These are phyloP conservation scores for Scrobipalpa atriplicella DNA, from an alignment of 2,888 invertebrate species.

Conservation along the genomic window DNA sequence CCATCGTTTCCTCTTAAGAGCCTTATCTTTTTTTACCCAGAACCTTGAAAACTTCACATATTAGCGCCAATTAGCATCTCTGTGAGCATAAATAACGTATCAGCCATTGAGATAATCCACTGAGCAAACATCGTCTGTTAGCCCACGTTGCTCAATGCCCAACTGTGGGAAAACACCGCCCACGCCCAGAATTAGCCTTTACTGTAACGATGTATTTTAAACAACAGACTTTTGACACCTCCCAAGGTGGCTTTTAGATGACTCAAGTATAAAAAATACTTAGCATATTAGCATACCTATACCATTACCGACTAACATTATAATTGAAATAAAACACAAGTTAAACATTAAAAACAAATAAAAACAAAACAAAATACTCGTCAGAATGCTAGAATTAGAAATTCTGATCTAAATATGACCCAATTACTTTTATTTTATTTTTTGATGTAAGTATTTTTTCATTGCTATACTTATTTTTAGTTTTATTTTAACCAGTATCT, in stretches of 20 bases:
- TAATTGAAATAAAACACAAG: too few species aligned
- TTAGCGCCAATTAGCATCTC: constrained; percentile 5
- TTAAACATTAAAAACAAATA: too few species aligned
- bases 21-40: not conserved
- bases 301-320: too few species aligned
- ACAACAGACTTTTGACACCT: constrained; percentile 53
- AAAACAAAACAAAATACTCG: too few species aligned
- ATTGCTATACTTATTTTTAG: too few species aligned
- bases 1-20: not conserved
- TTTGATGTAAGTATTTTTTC: too few species aligned
- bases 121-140: constrained; percentile 27
- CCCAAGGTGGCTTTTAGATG: constrained; percentile 48
- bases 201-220: constrained; percentile 35
- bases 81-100: not conserved
- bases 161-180: constrained; percentile 26
- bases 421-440: too few species aligned
- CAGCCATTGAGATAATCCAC: constrained; percentile 26
- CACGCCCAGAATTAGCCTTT: constrained; percentile 15
- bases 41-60: constrained; percentile 7
- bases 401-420: too few species aligned
- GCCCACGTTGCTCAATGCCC: constrained; percentile 29
- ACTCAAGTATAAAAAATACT: constrained; percentile 22
- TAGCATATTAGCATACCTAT: not conserved
- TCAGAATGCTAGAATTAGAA: too few species aligned
- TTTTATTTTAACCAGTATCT: too few species aligned